Conservation (phyloP, 1,140 invertebrate species). For the Dendroctonus valens region DNA sequence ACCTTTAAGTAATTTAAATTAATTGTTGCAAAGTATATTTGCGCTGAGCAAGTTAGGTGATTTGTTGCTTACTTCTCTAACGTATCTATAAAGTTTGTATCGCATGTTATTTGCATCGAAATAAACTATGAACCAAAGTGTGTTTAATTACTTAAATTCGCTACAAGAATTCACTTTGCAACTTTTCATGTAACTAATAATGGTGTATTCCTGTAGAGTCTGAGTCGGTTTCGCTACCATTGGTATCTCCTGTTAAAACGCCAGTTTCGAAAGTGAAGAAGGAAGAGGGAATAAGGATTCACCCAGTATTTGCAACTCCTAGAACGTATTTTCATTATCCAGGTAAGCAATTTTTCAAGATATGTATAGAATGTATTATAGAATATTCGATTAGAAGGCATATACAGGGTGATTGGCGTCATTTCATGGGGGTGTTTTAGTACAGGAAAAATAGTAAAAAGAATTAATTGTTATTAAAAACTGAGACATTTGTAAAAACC, state of each 20-base stretch:
- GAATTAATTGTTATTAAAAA: no score
- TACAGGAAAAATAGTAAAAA: no score
- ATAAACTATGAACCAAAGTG: conserved; percentile 2
- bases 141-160: conserved; percentile 1
- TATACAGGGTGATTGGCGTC: no score
- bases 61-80: neutral
- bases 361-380: no score
- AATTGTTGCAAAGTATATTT: no score
- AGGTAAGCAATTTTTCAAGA: no score
- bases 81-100: conserved; percentile 47
- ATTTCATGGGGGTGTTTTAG: no score
- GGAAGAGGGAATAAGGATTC: conserved; percentile 66
- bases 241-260: conserved; percentile 58
- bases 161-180: conserved; percentile 44
- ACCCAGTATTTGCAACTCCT: conserved; percentile 66
- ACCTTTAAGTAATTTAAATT: no score
- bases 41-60: no score
- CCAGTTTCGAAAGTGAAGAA: conserved; percentile 58
- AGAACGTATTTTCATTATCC: conserved; percentile 63
- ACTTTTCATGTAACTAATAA: conserved; percentile 4
- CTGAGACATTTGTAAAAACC: no score
- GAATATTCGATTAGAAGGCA: no score
- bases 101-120: neutral
- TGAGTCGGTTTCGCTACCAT: conserved; percentile 64
- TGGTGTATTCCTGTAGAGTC: conserved; percentile 71